Evolutionary conservation across 92 coral and sea anemone species (phyloP).

Genomic region (Palythoa caribaeorum): DNA sequence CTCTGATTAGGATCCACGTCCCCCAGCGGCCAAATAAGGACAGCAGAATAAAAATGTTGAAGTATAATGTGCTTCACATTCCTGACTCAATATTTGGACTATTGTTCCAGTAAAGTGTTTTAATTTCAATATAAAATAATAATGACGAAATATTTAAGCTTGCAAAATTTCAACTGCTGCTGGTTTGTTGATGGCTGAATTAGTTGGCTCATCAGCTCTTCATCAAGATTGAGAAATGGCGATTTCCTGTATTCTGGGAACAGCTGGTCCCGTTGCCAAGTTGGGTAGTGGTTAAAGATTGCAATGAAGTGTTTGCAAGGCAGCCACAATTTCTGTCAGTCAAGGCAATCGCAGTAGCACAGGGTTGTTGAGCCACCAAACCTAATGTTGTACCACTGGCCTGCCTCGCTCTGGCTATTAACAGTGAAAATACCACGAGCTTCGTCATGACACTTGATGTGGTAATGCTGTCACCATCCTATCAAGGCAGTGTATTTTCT

Average conservation of each 20-base stretch:
- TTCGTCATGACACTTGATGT: slow-evolving; percentile 34
- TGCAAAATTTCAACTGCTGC: background rate
- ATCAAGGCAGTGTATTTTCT: slow-evolving; percentile 59
- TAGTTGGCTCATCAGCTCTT: background rate
- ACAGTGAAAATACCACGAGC: slow-evolving; percentile 26
- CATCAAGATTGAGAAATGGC: background rate
- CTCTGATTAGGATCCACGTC: too few species aligned
- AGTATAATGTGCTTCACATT: background rate
- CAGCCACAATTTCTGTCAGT: slow-evolving; percentile 17
- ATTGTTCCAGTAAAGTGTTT: too few species aligned
- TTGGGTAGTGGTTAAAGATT: background rate
- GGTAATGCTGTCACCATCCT: slow-evolving; percentile 24
- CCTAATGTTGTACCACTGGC: background rate
- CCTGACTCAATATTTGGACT: too few species aligned
- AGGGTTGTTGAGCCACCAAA: background rate
- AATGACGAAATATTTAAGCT: background rate
- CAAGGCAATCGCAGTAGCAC: background rate
- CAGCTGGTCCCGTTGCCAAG: slow-evolving; percentile 10
- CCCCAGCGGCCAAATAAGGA: too few species aligned
- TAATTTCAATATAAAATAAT: too few species aligned
- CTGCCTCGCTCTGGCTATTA: slow-evolving; percentile 3
- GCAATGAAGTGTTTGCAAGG: slow-evolving; percentile 18
- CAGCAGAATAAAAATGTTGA: background rate
- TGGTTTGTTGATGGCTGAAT: background rate
- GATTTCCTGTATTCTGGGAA: background rate